Base-by-base conservation (phyloP, 1,140 invertebrate genomes). In the Propsilocerus akamusi region DNA sequence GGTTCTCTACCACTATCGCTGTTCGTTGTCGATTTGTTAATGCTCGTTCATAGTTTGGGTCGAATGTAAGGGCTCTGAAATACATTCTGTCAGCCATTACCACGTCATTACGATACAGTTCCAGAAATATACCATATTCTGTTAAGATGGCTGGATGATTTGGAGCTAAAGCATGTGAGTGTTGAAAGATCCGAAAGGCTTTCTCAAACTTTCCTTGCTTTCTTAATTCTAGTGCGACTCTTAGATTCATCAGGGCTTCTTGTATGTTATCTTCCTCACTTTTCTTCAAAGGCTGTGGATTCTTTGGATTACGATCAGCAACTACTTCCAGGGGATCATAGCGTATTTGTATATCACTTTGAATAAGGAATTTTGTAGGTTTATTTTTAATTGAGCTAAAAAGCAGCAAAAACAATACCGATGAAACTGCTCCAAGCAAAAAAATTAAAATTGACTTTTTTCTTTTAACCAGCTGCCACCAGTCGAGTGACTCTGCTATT, bases 41-140 rank as follows among this genome's bases (percentile, higher is more conserved):
- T 2, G 91, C 90, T 58, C 76, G 77, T 14, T 73, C 69, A 64
- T 97, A 88, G 46, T 80, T 75, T 1, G 93, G 93, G 64, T 81
- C 80, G 49, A 83, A 77, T 28, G 77, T 77, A 32, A 97, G 68
- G 6, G 93, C 94, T 64, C 77, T 71, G 7, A 75, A 74, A 64
- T 93, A 96, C 54, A 91, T 74, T 58, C 89, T 84, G 70, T 97
- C 90, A 4, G 95, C 95, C 61, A 77, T 75, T 2, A 96, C 74
- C 22, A 96, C 69, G 68, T 97, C 87, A 25, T 87, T 77, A 55
- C 86, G 75, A 14, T 81, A 80, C 49, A 83, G 76, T 66, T 97
- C 93, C 23, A 96, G 64, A 66, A 94, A 94, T 67, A 97, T 89
- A 24, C 94, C 94, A 67, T 92, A 97, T 55, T 86, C 77, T 57